Evolutionary conservation across 2,797 vertebrate genomes (phyloP).

Genomic region (Babyrousa celebensis): DNA sequence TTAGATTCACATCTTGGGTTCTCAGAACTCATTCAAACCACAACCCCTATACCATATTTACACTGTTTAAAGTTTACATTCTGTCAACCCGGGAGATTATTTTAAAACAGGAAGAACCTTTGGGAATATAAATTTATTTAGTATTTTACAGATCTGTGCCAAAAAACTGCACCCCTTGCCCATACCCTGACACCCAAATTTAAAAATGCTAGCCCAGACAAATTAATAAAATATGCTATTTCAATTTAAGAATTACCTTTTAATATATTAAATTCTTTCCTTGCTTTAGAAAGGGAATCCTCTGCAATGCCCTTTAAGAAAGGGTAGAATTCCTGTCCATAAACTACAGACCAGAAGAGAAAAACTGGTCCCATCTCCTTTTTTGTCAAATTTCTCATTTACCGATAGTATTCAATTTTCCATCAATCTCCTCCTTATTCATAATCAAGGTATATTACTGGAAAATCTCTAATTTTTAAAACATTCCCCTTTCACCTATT

Average conservation of each 20-base stretch:
- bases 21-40: conserved; percentile 11
- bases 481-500: background rate
- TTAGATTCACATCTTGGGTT: background rate
- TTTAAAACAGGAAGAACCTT: background rate
- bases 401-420: background rate
- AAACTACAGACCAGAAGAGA: background rate
- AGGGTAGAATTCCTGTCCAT: background rate
- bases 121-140: background rate
- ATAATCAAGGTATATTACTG: background rate
- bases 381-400: conserved; percentile 6
- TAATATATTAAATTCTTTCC: background rate
- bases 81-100: background rate
- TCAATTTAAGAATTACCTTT: background rate
- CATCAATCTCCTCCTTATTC: background rate
- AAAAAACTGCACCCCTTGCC: background rate
- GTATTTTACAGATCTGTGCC: background rate
- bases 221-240: background rate
- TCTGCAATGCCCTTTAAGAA: background rate
- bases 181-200: background rate
- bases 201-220: background rate
- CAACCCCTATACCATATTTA: background rate
- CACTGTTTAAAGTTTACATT: background rate
- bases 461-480: background rate
- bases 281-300: background rate
- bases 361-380: background rate